Evolutionary conservation across 1,140 invertebrate species (phyloP).

Genomic region (Idris sp.): DNA sequence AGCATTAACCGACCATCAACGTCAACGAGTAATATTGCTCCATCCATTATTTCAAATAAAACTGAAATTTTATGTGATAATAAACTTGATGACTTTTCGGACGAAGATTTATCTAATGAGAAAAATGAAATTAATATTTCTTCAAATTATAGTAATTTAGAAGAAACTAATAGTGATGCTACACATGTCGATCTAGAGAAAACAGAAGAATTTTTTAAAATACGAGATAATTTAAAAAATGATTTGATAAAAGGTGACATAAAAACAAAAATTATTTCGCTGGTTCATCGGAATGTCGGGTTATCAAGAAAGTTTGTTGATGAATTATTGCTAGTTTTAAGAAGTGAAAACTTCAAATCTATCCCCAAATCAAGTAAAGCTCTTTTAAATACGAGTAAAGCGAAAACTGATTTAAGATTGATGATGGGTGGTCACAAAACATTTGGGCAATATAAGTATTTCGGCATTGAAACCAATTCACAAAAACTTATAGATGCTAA

Average conservation of each 20-base stretch:
- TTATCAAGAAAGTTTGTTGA: neutral
- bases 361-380: slow-evolving; percentile 5
- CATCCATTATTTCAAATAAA: too few species aligned
- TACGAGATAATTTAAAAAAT: neutral
- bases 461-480: slow-evolving; percentile 1
- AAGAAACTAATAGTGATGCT: too few species aligned
- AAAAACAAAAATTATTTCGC: neutral
- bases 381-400: neutral
- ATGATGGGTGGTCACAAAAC: neutral
- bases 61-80: too few species aligned
- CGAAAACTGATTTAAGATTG: neutral
- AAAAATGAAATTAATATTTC: too few species aligned
- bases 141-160: too few species aligned
- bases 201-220: too few species aligned
- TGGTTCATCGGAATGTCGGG: slow-evolving; percentile 1
- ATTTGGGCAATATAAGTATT: slow-evolving; percentile 3
- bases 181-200: too few species aligned
- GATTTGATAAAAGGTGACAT: slow-evolving; percentile 2
- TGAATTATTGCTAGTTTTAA: slow-evolving; percentile 8
- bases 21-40: too few species aligned
- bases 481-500: neutral
- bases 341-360: neutral
- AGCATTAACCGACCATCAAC: too few species aligned
- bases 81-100: too few species aligned
- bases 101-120: too few species aligned